Percentiles rank a stretch among this genome's conserved stretches.
Conservation (phyloP, 2,113 vertebrate species). For the Bubo scandiacus region DNA sequence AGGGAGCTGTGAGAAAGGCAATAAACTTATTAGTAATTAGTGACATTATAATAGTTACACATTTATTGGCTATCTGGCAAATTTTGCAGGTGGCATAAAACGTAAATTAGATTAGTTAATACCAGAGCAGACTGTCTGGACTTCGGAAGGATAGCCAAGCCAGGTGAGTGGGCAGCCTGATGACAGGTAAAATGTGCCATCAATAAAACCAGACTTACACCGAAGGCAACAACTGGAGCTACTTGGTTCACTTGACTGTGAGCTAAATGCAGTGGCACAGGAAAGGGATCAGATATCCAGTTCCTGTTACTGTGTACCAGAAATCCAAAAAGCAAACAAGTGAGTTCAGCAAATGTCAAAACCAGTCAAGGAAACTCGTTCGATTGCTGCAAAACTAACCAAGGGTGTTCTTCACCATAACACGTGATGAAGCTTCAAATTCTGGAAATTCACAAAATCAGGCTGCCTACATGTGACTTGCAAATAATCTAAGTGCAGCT, state of each 20-base stretch:
- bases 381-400: background rate
- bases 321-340: background rate
- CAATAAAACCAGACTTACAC: background rate
- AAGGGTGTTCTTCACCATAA: background rate
- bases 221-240: background rate
- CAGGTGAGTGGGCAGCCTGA: background rate
- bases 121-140: background rate
- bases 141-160: background rate
- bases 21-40: background rate
- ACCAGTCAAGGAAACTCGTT: background rate
- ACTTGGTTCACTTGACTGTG: background rate
- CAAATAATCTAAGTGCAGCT: background rate
- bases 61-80: background rate
- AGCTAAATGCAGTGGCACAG: background rate
- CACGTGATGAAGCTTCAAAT: accelerated
- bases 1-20: background rate
- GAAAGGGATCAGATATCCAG: background rate
- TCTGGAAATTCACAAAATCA: background rate
- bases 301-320: background rate
- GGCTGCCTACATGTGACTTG: background rate
- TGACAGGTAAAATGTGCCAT: background rate
- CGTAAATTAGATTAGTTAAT: background rate
- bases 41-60: accelerated
- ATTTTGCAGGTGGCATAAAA: background rate
- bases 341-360: background rate